Percentiles rank a stretch among this genome's conserved stretches.
Conservation (phyloP, 2,888 invertebrate genomes). For the Drosophila longiperda region DNA sequence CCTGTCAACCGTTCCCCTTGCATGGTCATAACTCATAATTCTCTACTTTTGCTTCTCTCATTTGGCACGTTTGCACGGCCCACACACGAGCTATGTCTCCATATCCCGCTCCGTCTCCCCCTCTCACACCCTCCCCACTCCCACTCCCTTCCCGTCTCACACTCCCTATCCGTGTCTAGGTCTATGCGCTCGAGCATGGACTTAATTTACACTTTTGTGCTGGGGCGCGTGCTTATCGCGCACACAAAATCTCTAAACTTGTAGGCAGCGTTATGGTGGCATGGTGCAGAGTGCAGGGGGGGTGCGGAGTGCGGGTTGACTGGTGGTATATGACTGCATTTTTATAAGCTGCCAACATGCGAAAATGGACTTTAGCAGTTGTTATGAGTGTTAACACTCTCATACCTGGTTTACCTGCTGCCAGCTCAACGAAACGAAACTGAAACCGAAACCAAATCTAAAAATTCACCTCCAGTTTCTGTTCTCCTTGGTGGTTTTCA, state of each 20-base stretch:
- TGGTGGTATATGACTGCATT: conserved; percentile 70
- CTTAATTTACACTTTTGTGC: conserved; percentile 82
- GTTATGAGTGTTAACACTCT: conserved; percentile 82
- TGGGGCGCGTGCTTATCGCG: conserved; percentile 79
- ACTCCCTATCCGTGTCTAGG: conserved; percentile 43
- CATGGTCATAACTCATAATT: conserved; percentile 77
- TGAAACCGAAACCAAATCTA: conserved; percentile 49
- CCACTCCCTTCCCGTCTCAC: not conserved
- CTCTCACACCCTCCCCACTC: conserved; percentile 57
- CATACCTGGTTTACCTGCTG: conserved; percentile 61
- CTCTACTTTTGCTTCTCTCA: conserved; percentile 41
- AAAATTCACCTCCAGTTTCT: conserved; percentile 33
- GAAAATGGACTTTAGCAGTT: conserved; percentile 82
- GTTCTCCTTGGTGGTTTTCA: not conserved
- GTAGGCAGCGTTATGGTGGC: conserved; percentile 10
- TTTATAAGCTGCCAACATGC: conserved; percentile 84
- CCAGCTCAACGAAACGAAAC: conserved; percentile 37
- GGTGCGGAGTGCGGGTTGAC: not conserved
- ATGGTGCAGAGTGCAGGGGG: not conserved
- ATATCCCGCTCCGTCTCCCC: not conserved
- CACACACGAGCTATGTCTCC: not conserved
- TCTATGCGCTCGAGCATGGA: conserved; percentile 59
- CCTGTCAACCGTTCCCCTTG: conserved; percentile 63
- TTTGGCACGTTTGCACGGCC: conserved; percentile 10
- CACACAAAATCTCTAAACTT: conserved; percentile 77